Base-by-base conservation (phyloP, 2,113 vertebrate genomes). In the Colossoma macropomum region DNA sequence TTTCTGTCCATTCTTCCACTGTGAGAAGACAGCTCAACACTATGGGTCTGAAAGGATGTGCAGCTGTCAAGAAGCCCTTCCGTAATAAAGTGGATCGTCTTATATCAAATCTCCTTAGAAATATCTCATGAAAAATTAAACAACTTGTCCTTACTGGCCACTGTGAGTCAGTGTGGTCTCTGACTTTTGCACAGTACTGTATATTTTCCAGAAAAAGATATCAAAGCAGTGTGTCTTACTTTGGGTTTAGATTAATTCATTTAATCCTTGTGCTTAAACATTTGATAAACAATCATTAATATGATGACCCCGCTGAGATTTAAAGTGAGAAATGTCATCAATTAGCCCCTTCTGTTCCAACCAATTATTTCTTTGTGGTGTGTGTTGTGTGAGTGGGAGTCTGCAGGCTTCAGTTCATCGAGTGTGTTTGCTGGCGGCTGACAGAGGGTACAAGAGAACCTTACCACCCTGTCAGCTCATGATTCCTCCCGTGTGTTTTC, bases 401-500 rank as follows among this genome's bases (percentile, higher is more conserved):
- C 16, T 54, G 68, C 52, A 28, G n/a, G 74, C 52, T n/a, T 77
- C 68, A 52, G 75, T 83, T 77, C 63, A 79, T 34, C 30, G 21
- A 48, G 60, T 69, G 50, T 83, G 68, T 86, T 60, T 86, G 68
- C 81, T 77, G 50, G 72, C 41, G 48, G 28, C 21, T 81, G 83
- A 82, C 83, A 84, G 82, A 65, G 59, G 56, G 59, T 48, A 76
- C 71, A 50, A 75, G 75, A 82, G 82, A 87, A 77, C 83, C 78
- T 85, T 82, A 78, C 79, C 79, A 79, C 48, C 71, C 79, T 71
- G 86, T 79, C 76, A 54, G 54, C 75, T 75, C 32, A 28, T 79
- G 79, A 84, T 84, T 84, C 79, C 63, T 79, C 86, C 72, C 82
- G 28, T 84, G 86, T 84, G 75, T 82, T 87, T 84, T 84, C 71